Base-by-base conservation (phyloP, 2,113 vertebrate genomes). In the Anarrhichthys ocellatus region DNA sequence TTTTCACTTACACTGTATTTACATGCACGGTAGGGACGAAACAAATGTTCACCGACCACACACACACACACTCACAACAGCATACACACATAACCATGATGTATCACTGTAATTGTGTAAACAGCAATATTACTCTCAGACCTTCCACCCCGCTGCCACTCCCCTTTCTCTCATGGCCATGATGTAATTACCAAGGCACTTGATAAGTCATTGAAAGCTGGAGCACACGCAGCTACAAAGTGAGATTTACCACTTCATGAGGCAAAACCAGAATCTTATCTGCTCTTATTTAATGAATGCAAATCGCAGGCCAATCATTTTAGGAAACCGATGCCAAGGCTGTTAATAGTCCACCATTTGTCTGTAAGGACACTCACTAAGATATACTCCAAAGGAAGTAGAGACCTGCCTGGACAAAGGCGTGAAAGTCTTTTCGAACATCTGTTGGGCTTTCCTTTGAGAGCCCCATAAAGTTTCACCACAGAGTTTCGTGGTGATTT, bases 111-210 rank as follows among this genome's bases (percentile, higher is more conserved):
- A 82, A 90, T 85, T 91, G 86, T 88, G 82, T 85, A 92, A 90
- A 89, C 71, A 83, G 68, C 83, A 73, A 83, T 67, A 88, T 92
- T 87, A 68, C 80, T 88, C 76, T 85, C 80, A 77, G 86, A 81
- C 75, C 91, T 87, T 81, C 81, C 85, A 72, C 42, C 50, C 59
- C 48, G 64, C 78, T 80, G 83, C 82, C 86, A 81, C 79, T 78
- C 71, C 62, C 72, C 71, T 82, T 78, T 87, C 70, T 77, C 85
- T 84, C 90, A 80, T 80, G 69, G 74, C 52, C 72, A 79, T 92
- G 92, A 92, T 92, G 91, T 92, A 91, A 92, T 96, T 94, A 94
- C 80, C 73, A 81, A 90, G 88, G 89, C 95, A 96, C 94, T 80
- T 92, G 92, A 96, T 96, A 94, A 96, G 93, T 93, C 92, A 89